phyloP scores from a whole-genome alignment of 1,140 invertebrate genomes.

The Odontomachus brunneus region DNA sequence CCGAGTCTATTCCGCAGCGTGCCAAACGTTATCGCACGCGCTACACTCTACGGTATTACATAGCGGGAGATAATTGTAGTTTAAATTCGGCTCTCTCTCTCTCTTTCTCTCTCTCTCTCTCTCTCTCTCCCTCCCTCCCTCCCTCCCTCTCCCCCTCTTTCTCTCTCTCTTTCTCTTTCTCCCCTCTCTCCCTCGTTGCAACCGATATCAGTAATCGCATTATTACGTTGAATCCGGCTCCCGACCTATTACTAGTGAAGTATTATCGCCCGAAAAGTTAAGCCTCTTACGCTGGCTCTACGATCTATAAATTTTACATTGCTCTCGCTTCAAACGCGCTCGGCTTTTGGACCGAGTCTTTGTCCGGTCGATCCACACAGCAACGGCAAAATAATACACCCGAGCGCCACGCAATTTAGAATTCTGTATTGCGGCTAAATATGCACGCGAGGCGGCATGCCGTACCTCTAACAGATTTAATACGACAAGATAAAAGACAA shows the following conservation, averaged over 20 bases:
- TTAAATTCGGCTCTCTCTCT: constrained; percentile 22
- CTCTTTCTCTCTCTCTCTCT: no score
- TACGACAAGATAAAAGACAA: neutral
- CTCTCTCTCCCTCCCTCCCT: no score
- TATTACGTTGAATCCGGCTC: constrained; percentile 60
- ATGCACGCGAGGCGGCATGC: neutral
- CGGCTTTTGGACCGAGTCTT: constrained; percentile 47
- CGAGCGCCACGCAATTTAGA: constrained; percentile 30
- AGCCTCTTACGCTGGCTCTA: constrained; percentile 57
- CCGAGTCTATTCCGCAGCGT: no score
- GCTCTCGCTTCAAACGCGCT: constrained; percentile 46
- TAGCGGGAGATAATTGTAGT: constrained; percentile 50
- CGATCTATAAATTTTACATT: constrained; percentile 62
- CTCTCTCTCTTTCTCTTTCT: no score
- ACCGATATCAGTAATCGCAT: constrained; percentile 59
- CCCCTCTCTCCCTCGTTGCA: constrained; percentile 17
- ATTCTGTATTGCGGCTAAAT: constrained; percentile 16
- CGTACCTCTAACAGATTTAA: constrained; percentile 1
- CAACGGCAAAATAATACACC: constrained; percentile 52
- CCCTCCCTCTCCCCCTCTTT: neutral
- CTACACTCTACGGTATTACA: constrained; percentile 45
- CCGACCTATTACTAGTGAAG: constrained; percentile 60
- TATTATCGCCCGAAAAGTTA: constrained; percentile 61
- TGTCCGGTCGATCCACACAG: constrained; percentile 17
- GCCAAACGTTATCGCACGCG: constrained; percentile 40